Conservation (phyloP, 2,888 invertebrate species). For the Diadegma fenestrale region DNA sequence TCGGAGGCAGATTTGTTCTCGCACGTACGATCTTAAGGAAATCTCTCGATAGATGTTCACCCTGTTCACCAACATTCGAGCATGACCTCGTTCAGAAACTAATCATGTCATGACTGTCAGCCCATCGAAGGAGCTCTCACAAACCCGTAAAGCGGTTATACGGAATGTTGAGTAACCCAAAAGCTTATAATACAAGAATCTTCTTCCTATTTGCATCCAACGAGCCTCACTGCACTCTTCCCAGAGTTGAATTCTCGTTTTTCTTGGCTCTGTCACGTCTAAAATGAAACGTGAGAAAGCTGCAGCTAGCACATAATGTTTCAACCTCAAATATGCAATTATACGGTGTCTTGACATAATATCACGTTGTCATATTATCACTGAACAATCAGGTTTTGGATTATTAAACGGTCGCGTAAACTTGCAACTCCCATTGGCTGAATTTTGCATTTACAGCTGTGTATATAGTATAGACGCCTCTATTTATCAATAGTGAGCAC, state of each 20-base stretch:
- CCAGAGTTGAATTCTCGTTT: not conserved
- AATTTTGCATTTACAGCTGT: constrained; percentile 9
- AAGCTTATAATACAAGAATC: constrained; percentile 54
- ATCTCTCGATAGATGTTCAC: constrained; percentile 43
- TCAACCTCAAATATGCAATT: constrained; percentile 66
- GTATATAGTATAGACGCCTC: constrained; percentile 6
- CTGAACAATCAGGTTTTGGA: constrained; percentile 40
- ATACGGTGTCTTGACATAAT: constrained; percentile 37
- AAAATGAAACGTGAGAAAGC: not conserved
- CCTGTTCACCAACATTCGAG: constrained; percentile 38
- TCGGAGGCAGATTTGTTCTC: constrained; percentile 36
- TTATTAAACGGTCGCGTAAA: constrained; percentile 57
- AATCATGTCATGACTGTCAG: constrained; percentile 69
- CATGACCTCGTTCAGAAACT: constrained; percentile 62
- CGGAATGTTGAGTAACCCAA: constrained; percentile 44
- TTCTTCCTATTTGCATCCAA: constrained; percentile 45
- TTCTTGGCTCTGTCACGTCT: constrained; percentile 2
- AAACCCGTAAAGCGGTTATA: too few relatives aligned
- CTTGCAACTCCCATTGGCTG: constrained; percentile 33
- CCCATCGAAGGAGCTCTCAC: too few relatives aligned
- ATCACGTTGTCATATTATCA: constrained; percentile 57
- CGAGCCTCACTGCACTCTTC: not conserved
- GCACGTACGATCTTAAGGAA: constrained; percentile 49
- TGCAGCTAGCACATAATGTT: constrained; percentile 25
- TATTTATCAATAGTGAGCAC: constrained; percentile 49